phyloP scores from a whole-genome alignment of 2,113 vertebrate genomes.

The Alces alces region DNA sequence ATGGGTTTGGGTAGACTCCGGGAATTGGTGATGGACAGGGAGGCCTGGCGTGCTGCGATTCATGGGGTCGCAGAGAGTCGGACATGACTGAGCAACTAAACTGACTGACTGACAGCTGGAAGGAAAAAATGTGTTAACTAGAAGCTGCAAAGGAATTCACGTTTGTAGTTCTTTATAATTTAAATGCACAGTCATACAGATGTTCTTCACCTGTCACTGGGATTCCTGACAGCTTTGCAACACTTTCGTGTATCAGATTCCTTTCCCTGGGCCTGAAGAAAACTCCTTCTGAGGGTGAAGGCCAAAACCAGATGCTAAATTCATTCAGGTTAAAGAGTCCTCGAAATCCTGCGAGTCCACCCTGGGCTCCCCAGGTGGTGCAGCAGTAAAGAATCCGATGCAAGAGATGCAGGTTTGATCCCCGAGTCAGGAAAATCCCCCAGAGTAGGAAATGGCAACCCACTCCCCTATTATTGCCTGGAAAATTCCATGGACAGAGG shows the following conservation, averaged over 20 bases:
- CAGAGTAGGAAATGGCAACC: neutral
- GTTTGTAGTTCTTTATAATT: neutral
- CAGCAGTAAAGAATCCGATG: neutral
- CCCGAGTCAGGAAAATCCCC: neutral
- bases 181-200: neutral
- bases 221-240: neutral
- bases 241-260: neutral
- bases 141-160: neutral
- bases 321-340: neutral
- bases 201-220: neutral
- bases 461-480: neutral
- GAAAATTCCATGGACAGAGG: neutral
- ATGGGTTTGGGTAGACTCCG: too few species aligned
- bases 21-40: too few species aligned
- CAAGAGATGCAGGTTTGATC: neutral
- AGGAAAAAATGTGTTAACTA: neutral
- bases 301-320: neutral
- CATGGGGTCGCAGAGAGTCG: too few species aligned
- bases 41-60: too few species aligned
- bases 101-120: neutral
- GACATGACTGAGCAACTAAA: too few species aligned
- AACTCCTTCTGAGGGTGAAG: neutral
- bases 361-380: neutral
- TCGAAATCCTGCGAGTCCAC: neutral
- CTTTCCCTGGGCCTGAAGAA: neutral